Evolutionary conservation across 2,797 vertebrate genomes (phyloP), one percentile per base, ranked within the genome.

Genomic region (Brotula barbata): DNA sequence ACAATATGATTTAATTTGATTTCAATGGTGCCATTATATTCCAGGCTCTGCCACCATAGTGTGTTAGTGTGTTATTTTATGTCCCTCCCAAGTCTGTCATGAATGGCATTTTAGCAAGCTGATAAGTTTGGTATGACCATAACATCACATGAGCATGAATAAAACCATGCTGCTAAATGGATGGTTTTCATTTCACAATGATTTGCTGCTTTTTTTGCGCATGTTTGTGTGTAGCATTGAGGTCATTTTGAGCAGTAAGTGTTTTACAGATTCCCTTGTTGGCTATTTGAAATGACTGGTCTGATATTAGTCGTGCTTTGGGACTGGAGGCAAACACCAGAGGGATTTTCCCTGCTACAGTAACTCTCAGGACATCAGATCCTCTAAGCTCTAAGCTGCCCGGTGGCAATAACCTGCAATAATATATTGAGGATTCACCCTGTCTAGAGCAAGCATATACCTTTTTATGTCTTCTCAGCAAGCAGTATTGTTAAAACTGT

Each of bases 1-100:
- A n/a, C 63, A 71, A 42, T 40, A 62, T 54, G 31, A 71, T 76
- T 63, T 61, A 43, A 67, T 46, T 39, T 46, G 25, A 12, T 62
- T 68, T 75, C 40, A 83, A 51, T 68, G 64, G 37, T 11, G 21
- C 64, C 45, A 40, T 75, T 83, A 68, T 68, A 45, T 72, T 65
- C 68, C 20, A 49, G 51, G n/a, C 41, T 51, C n/a, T 58, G 45
- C 39, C 45, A n/a, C 56, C 71, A 15, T 64, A 33, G 28, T 64
- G 51, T 42, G n/a, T n/a, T n/a, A n/a, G n/a, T n/a, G 54, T 37
- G 50, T 63, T 22, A 51, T 46, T 67, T 68, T 55, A 61, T 77
- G 67, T 34, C 44, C 20, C 11, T 50, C 33, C 21, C 43, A 65
- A 58, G 67, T 71, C 50, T 68, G 47, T 45, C 16, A 39, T 16